phyloP scores from a whole-genome alignment of 2,113 vertebrate genomes.

The Rhynchopsitta pachyrhyncha region DNA sequence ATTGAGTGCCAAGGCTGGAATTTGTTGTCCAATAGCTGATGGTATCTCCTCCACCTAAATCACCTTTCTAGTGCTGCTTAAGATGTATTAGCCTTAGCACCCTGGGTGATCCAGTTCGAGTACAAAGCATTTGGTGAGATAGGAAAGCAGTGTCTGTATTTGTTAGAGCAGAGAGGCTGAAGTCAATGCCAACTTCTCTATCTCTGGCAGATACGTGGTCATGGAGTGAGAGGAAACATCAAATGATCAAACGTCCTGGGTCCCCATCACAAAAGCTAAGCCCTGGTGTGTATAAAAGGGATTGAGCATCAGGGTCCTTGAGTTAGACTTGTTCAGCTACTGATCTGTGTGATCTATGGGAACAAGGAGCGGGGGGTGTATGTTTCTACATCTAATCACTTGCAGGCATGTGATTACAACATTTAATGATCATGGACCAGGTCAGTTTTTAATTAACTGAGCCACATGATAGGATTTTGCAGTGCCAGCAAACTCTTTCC shows the following conservation, averaged over 20 bases:
- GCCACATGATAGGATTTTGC: conserved; percentile 17
- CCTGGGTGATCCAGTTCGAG: not conserved
- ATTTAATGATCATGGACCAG: conserved; percentile 31
- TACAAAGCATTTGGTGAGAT: not conserved
- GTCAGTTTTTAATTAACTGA: conserved; percentile 66
- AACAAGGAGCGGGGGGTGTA: not conserved
- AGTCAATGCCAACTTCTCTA: accelerated
- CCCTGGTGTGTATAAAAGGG: not conserved
- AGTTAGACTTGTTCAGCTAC: not conserved
- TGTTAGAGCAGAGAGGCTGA: not conserved
- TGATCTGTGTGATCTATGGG: conserved; percentile 14
- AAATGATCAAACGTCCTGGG: not conserved
- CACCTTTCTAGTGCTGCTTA: not conserved
- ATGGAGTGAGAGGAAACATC: not conserved
- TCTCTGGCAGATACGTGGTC: not conserved
- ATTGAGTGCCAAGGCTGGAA: conserved; percentile 17
- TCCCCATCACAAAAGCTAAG: not conserved
- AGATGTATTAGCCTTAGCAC: not conserved
- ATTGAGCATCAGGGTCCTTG: not conserved
- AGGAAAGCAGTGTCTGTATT: not conserved
- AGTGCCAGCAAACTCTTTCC: conserved; percentile 47
- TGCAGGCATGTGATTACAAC: conserved; percentile 66
- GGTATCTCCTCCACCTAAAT: not conserved
- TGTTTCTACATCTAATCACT: conserved; percentile 51
- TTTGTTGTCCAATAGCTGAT: not conserved